Conservation (phyloP, 2,888 invertebrate genomes). For the Drosophila maculinotata region DNA sequence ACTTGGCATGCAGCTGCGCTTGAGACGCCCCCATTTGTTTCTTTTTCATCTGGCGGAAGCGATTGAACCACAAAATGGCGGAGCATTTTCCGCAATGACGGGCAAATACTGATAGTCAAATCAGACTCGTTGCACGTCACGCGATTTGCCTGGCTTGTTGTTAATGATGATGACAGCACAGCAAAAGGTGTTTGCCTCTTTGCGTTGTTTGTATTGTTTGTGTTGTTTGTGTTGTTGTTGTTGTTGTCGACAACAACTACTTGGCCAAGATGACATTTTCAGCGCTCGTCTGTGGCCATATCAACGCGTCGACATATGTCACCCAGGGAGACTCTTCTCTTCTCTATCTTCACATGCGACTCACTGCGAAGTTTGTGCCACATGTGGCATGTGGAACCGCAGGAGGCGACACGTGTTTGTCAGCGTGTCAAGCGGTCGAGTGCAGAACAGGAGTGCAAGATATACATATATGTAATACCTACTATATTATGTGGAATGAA, state of each 20-base stretch:
- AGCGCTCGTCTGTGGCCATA: slow-evolving; percentile 13
- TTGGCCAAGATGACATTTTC: slow-evolving; percentile 31
- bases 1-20: slow-evolving; percentile 22
- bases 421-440: slow-evolving; percentile 43
- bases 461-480: slow-evolving; percentile 15
- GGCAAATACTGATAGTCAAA: slow-evolving; percentile 38
- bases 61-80: slow-evolving; percentile 44
- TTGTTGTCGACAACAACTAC: slow-evolving; percentile 11
- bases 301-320: slow-evolving; percentile 22
- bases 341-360: not conserved
- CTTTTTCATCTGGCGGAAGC: slow-evolving; percentile 25
- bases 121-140: slow-evolving; percentile 12
- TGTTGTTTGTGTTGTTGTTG: slow-evolving; percentile 28
- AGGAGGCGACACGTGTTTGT: slow-evolving; percentile 48
- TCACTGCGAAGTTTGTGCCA: not conserved
- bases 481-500: slow-evolving; percentile 19
- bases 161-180: slow-evolving; percentile 53
- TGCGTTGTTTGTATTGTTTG: slow-evolving; percentile 16
- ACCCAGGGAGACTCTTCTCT: slow-evolving; percentile 6
- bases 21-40: slow-evolving; percentile 24
- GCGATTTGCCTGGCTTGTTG: slow-evolving; percentile 21
- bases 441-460: slow-evolving; percentile 30
- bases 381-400: slow-evolving; percentile 20
- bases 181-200: slow-evolving; percentile 14
- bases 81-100: slow-evolving; percentile 11